Evolutionary conservation across 2,113 vertebrate species (phyloP).

Genomic region (Xenus cinereus): DNA sequence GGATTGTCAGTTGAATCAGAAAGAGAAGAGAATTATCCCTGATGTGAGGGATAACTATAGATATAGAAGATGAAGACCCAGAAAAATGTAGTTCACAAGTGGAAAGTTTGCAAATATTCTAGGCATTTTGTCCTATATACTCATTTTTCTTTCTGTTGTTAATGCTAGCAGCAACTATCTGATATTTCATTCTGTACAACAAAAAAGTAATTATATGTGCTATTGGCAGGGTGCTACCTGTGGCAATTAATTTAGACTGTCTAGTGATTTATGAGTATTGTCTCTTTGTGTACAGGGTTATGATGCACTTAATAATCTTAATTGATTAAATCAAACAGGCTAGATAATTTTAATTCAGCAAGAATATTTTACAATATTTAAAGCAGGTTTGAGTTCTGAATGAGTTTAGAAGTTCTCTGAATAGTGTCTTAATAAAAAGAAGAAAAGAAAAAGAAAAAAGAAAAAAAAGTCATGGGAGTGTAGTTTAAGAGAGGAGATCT

Average conservation of each 20-base stretch:
- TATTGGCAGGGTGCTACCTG: background rate
- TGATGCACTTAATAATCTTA: conserved; percentile 1
- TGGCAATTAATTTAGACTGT: conserved; percentile 13
- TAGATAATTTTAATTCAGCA: background rate
- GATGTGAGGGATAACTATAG: background rate
- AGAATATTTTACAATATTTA: background rate
- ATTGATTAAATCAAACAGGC: background rate
- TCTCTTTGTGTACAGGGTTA: background rate
- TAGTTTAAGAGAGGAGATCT: background rate
- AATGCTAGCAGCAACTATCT: background rate
- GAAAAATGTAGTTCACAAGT: background rate
- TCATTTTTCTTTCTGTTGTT: background rate
- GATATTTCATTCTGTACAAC: background rate
- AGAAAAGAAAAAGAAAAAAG: background rate
- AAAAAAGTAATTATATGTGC: background rate
- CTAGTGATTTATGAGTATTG: conserved; percentile 25
- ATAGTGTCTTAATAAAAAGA: background rate
- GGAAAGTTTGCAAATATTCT: background rate
- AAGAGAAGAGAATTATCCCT: background rate
- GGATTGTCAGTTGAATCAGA: background rate
- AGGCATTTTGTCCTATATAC: background rate
- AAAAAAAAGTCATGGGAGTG: background rate
- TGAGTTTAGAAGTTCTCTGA: background rate
- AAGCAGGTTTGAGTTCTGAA: background rate
- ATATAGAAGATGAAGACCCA: background rate